Percentiles rank a stretch among this genome's conserved stretches.
These are phyloP conservation scores for Progne subis DNA, from an alignment of 2,113 vertebrate species.

Conservation along the genomic window DNA sequence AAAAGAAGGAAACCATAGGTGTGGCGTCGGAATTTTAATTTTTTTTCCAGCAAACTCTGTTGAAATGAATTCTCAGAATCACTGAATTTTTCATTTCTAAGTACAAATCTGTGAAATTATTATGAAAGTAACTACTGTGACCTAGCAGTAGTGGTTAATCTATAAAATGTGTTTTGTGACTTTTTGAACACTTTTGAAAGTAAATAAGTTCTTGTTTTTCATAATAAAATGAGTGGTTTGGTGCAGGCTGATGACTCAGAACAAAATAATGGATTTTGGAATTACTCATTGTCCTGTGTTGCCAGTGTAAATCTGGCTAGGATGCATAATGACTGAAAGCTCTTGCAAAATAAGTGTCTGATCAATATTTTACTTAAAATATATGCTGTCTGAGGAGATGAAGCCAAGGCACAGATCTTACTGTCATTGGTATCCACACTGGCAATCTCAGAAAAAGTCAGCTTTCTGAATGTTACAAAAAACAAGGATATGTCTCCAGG, in stretches of 20 bases:
- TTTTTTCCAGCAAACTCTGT: neutral
- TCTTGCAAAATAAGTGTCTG: conserved; percentile 37
- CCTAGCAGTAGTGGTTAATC: conserved; percentile 2
- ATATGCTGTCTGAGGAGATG: neutral
- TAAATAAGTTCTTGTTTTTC: conserved; percentile 49
- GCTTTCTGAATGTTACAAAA: neutral
- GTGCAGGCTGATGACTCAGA: conserved; percentile 48
- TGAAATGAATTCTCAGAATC: neutral
- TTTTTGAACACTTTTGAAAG: conserved; percentile 14
- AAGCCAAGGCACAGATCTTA: conserved; percentile 12
- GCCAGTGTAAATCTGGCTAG: conserved; percentile 49
- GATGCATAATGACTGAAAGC: conserved; percentile 5
- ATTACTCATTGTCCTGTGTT: conserved; percentile 22
- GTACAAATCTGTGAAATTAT: neutral
- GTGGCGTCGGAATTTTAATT: neutral
- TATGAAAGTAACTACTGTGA: conserved; percentile 5
- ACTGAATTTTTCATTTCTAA: neutral
- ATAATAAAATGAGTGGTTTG: conserved; percentile 47
- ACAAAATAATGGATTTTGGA: conserved; percentile 60
- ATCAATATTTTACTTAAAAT: conserved; percentile 15
- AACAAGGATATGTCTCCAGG: neutral
- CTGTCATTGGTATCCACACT: neutral
- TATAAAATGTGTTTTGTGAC: conserved; percentile 34
- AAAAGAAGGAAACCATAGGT: neutral
- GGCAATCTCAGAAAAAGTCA: neutral